Evolutionary conservation across 2,797 vertebrate species (phyloP).

Genomic region (Thalassophryne amazonica): DNA sequence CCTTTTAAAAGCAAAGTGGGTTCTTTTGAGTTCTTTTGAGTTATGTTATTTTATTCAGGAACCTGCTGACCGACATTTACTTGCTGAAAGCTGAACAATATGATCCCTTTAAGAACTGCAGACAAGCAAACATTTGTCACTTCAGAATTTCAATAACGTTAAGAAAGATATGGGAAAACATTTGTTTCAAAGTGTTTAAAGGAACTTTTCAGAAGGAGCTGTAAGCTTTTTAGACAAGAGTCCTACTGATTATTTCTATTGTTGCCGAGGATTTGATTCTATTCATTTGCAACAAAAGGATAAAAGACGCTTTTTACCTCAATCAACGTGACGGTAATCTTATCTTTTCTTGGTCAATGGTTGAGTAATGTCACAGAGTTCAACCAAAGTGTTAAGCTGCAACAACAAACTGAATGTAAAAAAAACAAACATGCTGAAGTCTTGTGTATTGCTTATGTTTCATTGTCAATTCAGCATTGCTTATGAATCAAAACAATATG

Average conservation of each 20-base stretch:
- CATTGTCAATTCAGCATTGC: too few species aligned
- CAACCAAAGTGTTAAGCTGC: background rate
- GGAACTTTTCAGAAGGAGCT: background rate
- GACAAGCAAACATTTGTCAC: background rate
- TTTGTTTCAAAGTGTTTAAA: background rate
- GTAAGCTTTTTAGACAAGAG: background rate
- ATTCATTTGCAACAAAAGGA: background rate
- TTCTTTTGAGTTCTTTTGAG: too few species aligned
- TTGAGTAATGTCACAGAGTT: conserved; percentile 6
- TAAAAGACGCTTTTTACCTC: background rate
- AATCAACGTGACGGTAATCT: background rate
- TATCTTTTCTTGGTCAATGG: conserved; percentile 32
- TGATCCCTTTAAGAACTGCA: background rate
- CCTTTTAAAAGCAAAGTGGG: too few species aligned
- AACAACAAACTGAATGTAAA: background rate
- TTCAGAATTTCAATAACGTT: conserved; percentile 8
- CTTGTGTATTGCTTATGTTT: too few species aligned
- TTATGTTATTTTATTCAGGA: too few species aligned
- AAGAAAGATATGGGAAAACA: background rate
- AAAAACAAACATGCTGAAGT: too few species aligned
- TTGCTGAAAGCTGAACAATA: too few species aligned
- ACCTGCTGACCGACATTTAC: too few species aligned
- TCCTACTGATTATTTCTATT: background rate
- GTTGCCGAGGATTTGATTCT: background rate
- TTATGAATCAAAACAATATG: too few species aligned